Percentiles rank a stretch among this genome's conserved stretches.
Conservation (phyloP, 2,888 invertebrate species). For the Pachymerium ferrugineum region DNA sequence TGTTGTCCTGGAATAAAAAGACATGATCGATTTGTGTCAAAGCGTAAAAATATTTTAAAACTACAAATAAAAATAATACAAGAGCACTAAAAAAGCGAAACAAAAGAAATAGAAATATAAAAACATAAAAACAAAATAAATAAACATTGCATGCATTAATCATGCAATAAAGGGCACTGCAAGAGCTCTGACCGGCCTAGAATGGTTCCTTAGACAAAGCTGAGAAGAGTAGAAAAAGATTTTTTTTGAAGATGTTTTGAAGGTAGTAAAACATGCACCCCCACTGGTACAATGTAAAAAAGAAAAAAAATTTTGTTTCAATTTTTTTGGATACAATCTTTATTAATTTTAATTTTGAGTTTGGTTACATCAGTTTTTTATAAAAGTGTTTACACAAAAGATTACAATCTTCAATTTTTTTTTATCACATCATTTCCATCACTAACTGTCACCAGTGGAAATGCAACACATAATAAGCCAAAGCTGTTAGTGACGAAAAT, state of each 20-base stretch:
- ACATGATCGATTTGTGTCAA: background rate
- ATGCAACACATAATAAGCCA: background rate
- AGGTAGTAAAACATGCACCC: background rate
- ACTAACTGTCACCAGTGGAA: background rate
- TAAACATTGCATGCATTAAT: too few relatives aligned
- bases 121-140: too few relatives aligned
- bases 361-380: background rate
- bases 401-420: background rate
- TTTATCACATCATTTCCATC: background rate
- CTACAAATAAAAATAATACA: background rate
- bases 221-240: background rate
- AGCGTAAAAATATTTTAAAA: background rate
- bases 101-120: background rate
- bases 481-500: slow-evolving; percentile 7
- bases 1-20: background rate
- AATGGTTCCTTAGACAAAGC: slow-evolving; percentile 14
- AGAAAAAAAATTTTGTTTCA: background rate
- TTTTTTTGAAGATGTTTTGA: background rate
- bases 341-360: background rate
- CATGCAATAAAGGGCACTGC: slow-evolving; percentile 14
- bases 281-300: background rate
- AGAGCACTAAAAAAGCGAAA: background rate
- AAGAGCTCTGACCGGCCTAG: slow-evolving; percentile 7
- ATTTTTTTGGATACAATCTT: background rate
- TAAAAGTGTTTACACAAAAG: too few relatives aligned